These are phyloP conservation scores for Nibea albiflora DNA, from an alignment of 2,113 vertebrate species.

Conservation along the genomic window DNA sequence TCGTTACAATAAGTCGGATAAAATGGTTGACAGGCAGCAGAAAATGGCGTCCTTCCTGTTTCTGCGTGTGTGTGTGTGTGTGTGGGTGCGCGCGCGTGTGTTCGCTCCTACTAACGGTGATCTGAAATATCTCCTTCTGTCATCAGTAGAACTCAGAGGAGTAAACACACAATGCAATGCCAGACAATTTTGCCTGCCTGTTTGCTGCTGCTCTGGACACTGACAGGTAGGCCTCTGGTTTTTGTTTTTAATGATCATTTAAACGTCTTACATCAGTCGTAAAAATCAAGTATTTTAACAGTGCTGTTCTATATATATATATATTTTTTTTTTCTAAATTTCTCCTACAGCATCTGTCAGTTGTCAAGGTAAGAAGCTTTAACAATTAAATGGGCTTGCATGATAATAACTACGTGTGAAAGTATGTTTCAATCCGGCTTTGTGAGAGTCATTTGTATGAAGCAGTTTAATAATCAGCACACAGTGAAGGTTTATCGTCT, in stretches of 20 bases:
- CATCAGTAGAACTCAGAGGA: conserved; percentile 10
- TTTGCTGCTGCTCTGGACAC: conserved; percentile 56
- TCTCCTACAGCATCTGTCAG: conserved; percentile 38
- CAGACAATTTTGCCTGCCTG: neutral
- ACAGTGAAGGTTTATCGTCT: neutral
- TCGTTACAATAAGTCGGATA: conserved; percentile 1
- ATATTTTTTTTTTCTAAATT: conserved; percentile 5
- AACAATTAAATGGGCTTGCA: fast-evolving
- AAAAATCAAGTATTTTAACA: neutral
- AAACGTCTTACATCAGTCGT: neutral
- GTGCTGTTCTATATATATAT: too few species aligned
- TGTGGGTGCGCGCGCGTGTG: neutral
- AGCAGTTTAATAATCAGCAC: neutral
- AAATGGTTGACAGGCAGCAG: conserved; percentile 65
- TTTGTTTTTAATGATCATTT: neutral
- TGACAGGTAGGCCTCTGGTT: conserved; percentile 60
- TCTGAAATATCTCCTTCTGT: conserved; percentile 4
- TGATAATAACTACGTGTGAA: neutral
- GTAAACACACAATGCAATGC: conserved; percentile 41
- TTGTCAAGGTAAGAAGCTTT: neutral
- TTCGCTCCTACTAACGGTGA: neutral
- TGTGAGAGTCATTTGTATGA: neutral
- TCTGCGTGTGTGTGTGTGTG: neutral
- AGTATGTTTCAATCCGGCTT: neutral
- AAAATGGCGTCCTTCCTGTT: conserved; percentile 71